Conservation (phyloP, 1,140 invertebrate genomes). For the Papilio machaon region DNA sequence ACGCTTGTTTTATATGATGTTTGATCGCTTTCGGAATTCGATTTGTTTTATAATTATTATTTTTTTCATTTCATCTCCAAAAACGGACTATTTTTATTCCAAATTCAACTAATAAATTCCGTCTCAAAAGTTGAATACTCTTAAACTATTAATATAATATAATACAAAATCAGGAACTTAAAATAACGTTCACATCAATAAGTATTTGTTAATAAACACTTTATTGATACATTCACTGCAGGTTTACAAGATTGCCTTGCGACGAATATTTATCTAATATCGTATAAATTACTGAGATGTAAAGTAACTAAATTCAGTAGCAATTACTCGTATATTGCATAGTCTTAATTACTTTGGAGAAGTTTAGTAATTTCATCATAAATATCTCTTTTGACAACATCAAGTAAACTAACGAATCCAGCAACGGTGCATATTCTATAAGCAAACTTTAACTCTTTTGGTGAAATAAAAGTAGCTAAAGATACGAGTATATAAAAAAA, state of each 20-base stretch:
- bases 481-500: background rate
- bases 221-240: background rate
- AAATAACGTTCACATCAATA: slow-evolving; percentile 6
- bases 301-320: slow-evolving; percentile 26
- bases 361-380: background rate
- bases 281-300: background rate
- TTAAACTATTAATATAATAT: background rate
- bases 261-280: slow-evolving; percentile 18
- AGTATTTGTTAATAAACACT: background rate
- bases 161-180: background rate
- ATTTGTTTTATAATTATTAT: too few relatives aligned
- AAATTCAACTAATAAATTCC: too few relatives aligned
- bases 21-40: too few relatives aligned
- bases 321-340: background rate
- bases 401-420: background rate
- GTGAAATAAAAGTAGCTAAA: background rate
- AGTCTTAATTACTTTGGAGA: background rate
- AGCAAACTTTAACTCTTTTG: background rate
- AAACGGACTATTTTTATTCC: too few relatives aligned
- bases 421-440: background rate
- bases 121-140: background rate
- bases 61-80: too few relatives aligned
- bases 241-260: slow-evolving; percentile 27
- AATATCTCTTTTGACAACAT: background rate
- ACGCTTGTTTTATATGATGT: too few relatives aligned